These are phyloP conservation scores for Diplosoma virens DNA, from an alignment of 23 tunicate genomes.

Conservation along the genomic window DNA sequence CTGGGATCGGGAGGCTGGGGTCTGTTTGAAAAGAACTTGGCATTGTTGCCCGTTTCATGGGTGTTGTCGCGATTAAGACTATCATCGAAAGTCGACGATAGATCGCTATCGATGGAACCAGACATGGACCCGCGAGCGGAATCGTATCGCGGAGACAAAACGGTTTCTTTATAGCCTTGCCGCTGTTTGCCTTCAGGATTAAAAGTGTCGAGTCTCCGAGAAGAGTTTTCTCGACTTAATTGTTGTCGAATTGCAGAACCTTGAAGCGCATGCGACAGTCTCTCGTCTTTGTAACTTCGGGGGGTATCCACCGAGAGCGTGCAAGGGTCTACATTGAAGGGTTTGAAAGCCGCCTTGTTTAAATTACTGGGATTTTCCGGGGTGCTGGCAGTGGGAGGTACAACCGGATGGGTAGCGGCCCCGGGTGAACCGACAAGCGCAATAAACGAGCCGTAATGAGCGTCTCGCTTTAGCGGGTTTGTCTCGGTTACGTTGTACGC, in stretches of 20 bases:
- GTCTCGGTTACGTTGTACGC: background rate
- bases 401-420: background rate
- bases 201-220: background rate
- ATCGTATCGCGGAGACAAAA: conserved; percentile 1
- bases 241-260: background rate
- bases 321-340: background rate
- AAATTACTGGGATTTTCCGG: too few species aligned
- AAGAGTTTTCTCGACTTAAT: background rate
- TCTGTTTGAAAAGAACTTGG: background rate
- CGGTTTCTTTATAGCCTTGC: background rate
- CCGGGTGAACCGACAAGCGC: conserved; percentile 30
- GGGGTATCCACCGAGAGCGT: background rate
- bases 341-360: background rate
- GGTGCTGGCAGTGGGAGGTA: background rate
- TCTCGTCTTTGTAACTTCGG: background rate
- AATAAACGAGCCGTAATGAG: conserved; percentile 39
- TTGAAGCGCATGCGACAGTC: background rate
- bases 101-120: background rate
- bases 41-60: background rate
- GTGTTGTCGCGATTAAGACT: background rate
- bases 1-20: conserved; percentile 6
- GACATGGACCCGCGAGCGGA: background rate
- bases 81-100: background rate
- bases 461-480: background rate
- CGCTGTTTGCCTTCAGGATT: conserved; percentile 23